Base-by-base conservation (phyloP, 1,140 invertebrate genomes). In the Neodiprion fabricii region DNA sequence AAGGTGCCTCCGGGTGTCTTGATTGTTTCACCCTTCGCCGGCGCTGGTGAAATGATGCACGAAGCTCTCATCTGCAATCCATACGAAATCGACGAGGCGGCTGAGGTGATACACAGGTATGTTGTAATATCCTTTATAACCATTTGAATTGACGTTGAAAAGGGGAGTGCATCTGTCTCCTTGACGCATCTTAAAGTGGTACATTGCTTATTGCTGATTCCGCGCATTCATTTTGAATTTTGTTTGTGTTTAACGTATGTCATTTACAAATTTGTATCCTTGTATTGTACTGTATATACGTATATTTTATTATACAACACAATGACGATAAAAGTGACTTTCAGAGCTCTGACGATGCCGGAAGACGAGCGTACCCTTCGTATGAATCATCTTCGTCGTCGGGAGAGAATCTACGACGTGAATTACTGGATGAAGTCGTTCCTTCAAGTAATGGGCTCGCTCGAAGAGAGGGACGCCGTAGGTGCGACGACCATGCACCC, bases 11-110 rank as follows among this genome's bases (percentile, higher is more conserved):
- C 96, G 0, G 96, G 96, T 9, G 96, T 98, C 0, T 85, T 98
- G 7, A 95, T 98, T 67, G 92, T 98, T 3, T 97, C 95, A 1
- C 95, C 96, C 0, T 97, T 98, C 85, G 96, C 96, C 74, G 96
- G 96, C 2, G 96, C 96, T 21, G 95, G 95, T 1, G 95, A 96
- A 84, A 96, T 94, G 89, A 97, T 97, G 95, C 95, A 96, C 85
- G 95, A 97, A 85, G 94, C 94, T 10, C 89, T 98, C 1, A 92
- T 96, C 67, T 96, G 95, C 80, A 97, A 98, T 87, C 96, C 96
- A 0, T 97, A 97, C 81, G 96, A 97, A 85, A 91, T 97, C 28
- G 93, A 96, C 79, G 94, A 95, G 74, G 94, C 95, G 12, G 95
- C 96, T 40, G 95, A 97, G 85, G 93, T 95, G 47, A 94, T 97